A percentile compares a stretch with the other conserved stretches of the same genome.
These are phyloP conservation scores for Eremophila alpestris DNA, from an alignment of 2,797 vertebrate genomes.

Conservation along the genomic window DNA sequence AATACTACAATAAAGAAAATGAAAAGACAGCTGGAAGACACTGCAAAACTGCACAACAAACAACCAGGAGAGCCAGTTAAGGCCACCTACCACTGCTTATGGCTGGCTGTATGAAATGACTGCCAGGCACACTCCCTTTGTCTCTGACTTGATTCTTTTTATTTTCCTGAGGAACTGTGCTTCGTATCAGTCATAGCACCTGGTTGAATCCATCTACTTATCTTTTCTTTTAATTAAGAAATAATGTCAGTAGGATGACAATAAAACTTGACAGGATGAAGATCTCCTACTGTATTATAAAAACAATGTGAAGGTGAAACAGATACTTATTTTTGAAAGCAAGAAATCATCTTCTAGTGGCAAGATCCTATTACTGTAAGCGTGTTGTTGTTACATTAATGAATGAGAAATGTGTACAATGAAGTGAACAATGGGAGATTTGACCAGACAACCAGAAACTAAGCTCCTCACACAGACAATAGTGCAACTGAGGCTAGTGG, in stretches of 20 bases:
- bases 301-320: constrained; percentile 42
- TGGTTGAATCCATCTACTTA: constrained; percentile 53
- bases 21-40: constrained; percentile 50
- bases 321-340: constrained; percentile 52
- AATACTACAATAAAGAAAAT: constrained; percentile 13
- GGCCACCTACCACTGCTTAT: background rate
- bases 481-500: constrained; percentile 32
- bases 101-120: background rate
- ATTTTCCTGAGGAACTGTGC: background rate
- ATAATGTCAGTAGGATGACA: constrained; percentile 63
- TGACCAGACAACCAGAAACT: constrained; percentile 19
- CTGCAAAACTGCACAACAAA: constrained; percentile 50
- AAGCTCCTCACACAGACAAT: background rate
- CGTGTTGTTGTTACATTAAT: constrained; percentile 49
- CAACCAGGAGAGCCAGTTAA: background rate
- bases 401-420: constrained; percentile 29
- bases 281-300: constrained; percentile 26
- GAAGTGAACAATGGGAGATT: constrained; percentile 24
- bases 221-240: constrained; percentile 72
- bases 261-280: constrained; percentile 52
- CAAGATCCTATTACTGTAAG: constrained; percentile 21
- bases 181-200: constrained; percentile 37
- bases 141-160: constrained; percentile 1
- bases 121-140: background rate
- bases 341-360: constrained; percentile 48